Base-by-base conservation (phyloP, 2,113 vertebrate genomes). In the Brachypteracias leptosomus region DNA sequence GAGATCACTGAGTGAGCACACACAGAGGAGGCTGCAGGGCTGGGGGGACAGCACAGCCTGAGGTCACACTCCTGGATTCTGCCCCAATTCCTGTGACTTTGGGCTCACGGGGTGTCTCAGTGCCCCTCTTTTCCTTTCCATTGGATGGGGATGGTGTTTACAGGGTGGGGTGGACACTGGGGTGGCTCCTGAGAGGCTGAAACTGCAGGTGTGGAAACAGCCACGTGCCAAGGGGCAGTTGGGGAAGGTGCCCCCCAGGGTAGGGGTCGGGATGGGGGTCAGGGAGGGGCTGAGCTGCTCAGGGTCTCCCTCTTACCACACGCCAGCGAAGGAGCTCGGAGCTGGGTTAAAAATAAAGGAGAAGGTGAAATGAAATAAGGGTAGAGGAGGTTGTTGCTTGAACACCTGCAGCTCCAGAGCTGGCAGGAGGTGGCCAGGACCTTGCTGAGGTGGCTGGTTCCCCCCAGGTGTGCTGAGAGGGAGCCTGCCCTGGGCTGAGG, bases 401-500 rank as follows among this genome's bases (percentile, higher is more conserved):
- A 70, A 40, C 88, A 89, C 85, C 91, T 93, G 93, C 91, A 88
- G 79, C 88, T 84, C 67, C 63, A 16, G 67, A 74, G 88, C 55
- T 22, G 16, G 46, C 89, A 54, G 89, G 77, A 85, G 54, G 1
- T 13, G 4, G 80, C 1, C 38, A 52, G 89, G 71, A 36, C 74
- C 81, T 79, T 90, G 94, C 94, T 94, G 93, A 96, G 93, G 68
- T 7, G 35, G 94, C 81, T 58, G 49, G 36, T 75, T 31, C 58
- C 49, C 31, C 14, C 81, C 91, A 88, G 91, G 63, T 79, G 88
- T 26, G 55, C 47, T 9, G 71, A 24, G 10, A 66, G 85, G 75
- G 46, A 87, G 77, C 40, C 66, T 74, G 87, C 11, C 51, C 52
- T 0, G 1, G 42, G 58, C n/a, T 40, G 66, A 51, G 77, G 4